Evolutionary conservation across 2,888 invertebrate species (phyloP), one percentile per base, ranked within the genome.

Genomic region (Folsomia candida): DNA sequence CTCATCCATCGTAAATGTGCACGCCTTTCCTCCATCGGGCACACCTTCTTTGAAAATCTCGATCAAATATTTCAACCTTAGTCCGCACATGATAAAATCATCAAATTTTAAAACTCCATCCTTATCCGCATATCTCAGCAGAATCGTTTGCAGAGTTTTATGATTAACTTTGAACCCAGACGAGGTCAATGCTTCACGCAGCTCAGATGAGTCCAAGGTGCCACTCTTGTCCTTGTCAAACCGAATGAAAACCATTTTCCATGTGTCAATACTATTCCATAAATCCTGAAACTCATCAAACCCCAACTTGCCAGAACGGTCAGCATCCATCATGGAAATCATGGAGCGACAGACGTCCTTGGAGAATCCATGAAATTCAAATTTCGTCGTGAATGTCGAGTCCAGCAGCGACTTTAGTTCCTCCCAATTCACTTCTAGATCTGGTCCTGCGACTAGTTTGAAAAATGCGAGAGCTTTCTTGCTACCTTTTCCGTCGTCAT

Each of bases 51-150:
- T 88, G 85, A 94, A 94, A 78, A 91, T 89, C 84, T 93, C 95
- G 82, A 97, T 93, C 92, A 94, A 95, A 67, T 92, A 91, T 86
- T 94, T 95, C 75, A 97, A 87, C 84, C 94, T 90, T 79, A 95
- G 91, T 27, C 94, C 89, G 83, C 95, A 95, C 90, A 93, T 91
- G 78, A 97, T 91, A 84, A 93, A 97, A 84, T 96, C 96, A 81
- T 96, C 95, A 83, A 97, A 96, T 76, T 90, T 88, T 73, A 97
- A 90, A 83, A 89, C 89, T 47, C 93, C 93, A 54, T 83, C 89
- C 75, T 88, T 87, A 75, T 91, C 90, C 69, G 93, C 92, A 84
- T 94, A 97, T 82, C 97, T 89, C 85, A 95, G 92, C 64, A 94
- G 93, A 73, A 97, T 85, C 24, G 92, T 90, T 83, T 93, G 93